Evolutionary conservation across 2,113 vertebrate genomes (phyloP).

Genomic region (Scopus umbretta): DNA sequence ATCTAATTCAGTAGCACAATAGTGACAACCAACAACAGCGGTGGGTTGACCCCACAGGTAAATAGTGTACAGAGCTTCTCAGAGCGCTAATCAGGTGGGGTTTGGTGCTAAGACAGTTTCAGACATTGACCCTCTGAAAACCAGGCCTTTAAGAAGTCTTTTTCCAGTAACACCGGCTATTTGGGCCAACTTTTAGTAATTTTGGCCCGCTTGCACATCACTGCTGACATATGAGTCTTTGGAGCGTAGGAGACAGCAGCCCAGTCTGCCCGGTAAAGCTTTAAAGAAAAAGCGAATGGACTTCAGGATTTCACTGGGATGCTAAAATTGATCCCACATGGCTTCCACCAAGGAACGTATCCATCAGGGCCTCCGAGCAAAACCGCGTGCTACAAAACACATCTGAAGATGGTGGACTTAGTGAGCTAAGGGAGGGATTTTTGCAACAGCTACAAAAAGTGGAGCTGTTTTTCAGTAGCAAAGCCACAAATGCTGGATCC

Average conservation of each 20-base stretch:
- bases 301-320: not conserved
- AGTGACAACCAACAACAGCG: rapidly evolving
- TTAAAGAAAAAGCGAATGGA: not conserved
- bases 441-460: rapidly evolving
- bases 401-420: not conserved
- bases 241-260: not conserved
- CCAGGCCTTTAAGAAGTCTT: not conserved
- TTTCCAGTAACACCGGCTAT: not conserved
- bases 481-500: not conserved
- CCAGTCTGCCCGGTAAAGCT: not conserved
- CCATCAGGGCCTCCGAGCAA: not conserved
- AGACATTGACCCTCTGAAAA: not conserved
- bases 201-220: not conserved
- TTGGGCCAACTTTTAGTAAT: not conserved
- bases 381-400: rapidly evolving
- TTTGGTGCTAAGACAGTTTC: not conserved
- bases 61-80: rapidly evolving
- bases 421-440: not conserved
- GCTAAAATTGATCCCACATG: not conserved
- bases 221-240: not conserved
- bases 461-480: not conserved
- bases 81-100: not conserved
- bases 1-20: rapidly evolving
- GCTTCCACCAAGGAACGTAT: not conserved
- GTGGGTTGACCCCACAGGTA: not conserved